Base-by-base conservation (phyloP, 2,113 vertebrate species). In the Acanthochromis polyacanthus region DNA sequence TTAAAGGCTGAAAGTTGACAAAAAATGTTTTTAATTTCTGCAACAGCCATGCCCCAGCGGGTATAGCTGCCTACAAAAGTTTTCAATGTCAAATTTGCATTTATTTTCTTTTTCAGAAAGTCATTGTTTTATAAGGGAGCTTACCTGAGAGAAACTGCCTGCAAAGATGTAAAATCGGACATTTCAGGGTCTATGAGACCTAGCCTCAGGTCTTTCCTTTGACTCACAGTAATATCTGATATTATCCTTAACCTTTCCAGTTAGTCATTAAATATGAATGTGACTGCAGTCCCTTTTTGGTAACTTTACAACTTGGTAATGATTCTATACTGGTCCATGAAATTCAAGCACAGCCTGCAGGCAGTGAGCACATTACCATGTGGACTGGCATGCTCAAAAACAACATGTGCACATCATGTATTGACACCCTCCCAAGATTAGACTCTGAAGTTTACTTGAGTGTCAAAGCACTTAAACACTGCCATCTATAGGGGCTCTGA, bases 401-500 rank as follows among this genome's bases (percentile, higher is more conserved):
- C 52, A 55, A 52, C 59, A 48, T 45, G 22, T 32, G 16, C 55
- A 63, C 11, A 4, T 78, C 50, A 80, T 20, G 70, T 22, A 60
- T 50, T 2, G 2, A 72, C 30, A n/a, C 30, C 45, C 78, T 67
- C 40, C 53, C 11, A 38, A 14, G 10, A 20, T 1, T 57, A 7
- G 23, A 61, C 5, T 23, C 8, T 64, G 19, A 46, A 36, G 25
- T 53, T 55, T 43, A 48, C 38, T 36, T 71, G 12, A 4, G 23
- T 30, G 70, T 66, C 70, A 72, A 74, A 81, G 46, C 30, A 75
- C 64, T 63, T 46, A 85, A 91, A 92, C 78, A 88, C 89, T 85
- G 91, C 90, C 91, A 81, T 58, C 91, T 92, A 45, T 78, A 88
- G 89, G 80, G 52, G n/a, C 43, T 28, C 20, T 46, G 23, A 11